Evolutionary conservation across 2,113 vertebrate genomes (phyloP).

Genomic region (Tenrec ecaudatus): DNA sequence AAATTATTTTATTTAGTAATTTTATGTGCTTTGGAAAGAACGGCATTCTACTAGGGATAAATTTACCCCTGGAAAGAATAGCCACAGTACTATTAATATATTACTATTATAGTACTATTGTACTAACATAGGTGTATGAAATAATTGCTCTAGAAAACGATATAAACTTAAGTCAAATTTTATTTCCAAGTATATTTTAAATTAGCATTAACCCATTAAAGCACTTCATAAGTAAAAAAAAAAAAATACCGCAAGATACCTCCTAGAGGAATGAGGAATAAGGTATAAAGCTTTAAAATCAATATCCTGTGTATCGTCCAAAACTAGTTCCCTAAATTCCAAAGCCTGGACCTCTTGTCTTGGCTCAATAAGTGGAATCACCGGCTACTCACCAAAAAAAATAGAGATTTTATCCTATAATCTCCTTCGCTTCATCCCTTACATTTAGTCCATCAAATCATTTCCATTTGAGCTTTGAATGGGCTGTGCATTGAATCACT

Average conservation of each 20-base stretch:
- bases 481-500: no score
- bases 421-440: not conserved
- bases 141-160: no score
- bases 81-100: no score
- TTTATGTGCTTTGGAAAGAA: no score
- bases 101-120: no score
- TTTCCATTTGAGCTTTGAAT: not conserved
- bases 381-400: not conserved
- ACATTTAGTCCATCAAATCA: not conserved
- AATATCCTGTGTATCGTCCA: not conserved
- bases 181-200: slow-evolving; percentile 30
- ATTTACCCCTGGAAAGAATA: no score
- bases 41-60: no score
- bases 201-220: not conserved
- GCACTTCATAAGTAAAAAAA: not conserved
- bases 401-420: not conserved
- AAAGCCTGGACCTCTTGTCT: not conserved
- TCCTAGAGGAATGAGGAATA: not conserved
- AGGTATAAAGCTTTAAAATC: not conserved
- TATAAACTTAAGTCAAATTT: not conserved
- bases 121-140: no score
- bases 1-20: no score
- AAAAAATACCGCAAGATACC: not conserved
- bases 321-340: not conserved
- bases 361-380: not conserved